These are phyloP conservation scores for Parthenolecanium corni DNA, from an alignment of 2,888 invertebrate species.

Conservation along the genomic window DNA sequence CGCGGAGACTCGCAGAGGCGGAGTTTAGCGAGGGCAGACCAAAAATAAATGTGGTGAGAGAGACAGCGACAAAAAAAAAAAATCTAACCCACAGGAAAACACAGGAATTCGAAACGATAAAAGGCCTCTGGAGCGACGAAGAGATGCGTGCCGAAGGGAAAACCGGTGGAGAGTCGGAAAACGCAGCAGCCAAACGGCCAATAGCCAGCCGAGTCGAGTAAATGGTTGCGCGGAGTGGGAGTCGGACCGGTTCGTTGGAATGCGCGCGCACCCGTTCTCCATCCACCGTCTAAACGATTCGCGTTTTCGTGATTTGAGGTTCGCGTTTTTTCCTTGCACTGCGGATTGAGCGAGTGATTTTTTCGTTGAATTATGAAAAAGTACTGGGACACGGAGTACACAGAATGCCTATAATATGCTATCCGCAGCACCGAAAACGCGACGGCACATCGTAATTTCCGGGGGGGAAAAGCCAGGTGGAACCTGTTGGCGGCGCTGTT, in stretches of 20 bases:
- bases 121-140: too few species aligned
- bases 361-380: too few species aligned
- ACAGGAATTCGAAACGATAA: too few species aligned
- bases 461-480: constrained; percentile 15
- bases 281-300: background rate
- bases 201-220: background rate
- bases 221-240: background rate
- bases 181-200: background rate
- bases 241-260: constrained; percentile 13
- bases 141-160: too few species aligned
- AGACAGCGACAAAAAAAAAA: too few species aligned
- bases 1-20: constrained; percentile 9
- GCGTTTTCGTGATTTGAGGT: too few species aligned
- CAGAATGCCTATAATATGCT: too few species aligned
- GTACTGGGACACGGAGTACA: too few species aligned
- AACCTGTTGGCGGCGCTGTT: constrained; percentile 24
- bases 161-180: constrained; percentile 1
- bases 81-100: too few species aligned
- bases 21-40: constrained; percentile 26
- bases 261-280: constrained; percentile 4
- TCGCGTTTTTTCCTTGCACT: too few species aligned
- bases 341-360: too few species aligned
- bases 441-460: constrained; percentile 1
- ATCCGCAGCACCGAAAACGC: too few species aligned
- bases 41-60: background rate